Evolutionary conservation across 1,140 invertebrate species (phyloP).

Genomic region (Lordiphosa collinella): DNA sequence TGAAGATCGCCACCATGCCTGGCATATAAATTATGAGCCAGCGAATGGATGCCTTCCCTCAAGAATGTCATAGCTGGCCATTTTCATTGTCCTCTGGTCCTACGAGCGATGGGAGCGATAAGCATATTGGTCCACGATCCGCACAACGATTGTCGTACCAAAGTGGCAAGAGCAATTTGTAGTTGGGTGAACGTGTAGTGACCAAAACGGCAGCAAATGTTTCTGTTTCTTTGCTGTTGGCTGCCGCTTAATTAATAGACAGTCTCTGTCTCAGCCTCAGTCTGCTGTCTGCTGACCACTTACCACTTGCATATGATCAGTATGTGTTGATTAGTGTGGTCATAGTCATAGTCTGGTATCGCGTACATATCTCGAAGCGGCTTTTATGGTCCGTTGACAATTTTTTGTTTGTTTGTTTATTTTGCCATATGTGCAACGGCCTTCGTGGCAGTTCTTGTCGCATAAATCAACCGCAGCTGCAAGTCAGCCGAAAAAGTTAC

Average conservation of each 20-base stretch:
- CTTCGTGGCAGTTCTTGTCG: slow-evolving; percentile 59
- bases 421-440: slow-evolving; percentile 66
- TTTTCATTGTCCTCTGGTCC: slow-evolving; percentile 41
- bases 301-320: slow-evolving; percentile 74
- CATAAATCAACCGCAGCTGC: slow-evolving; percentile 65
- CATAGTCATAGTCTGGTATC: slow-evolving; percentile 22
- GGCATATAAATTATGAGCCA: slow-evolving; percentile 40
- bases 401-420: slow-evolving; percentile 27
- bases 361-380: slow-evolving; percentile 47
- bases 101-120: slow-evolving; percentile 42
- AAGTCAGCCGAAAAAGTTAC: slow-evolving; percentile 29
- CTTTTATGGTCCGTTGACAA: slow-evolving; percentile 64
- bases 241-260: slow-evolving; percentile 71
- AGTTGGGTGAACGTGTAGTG: slow-evolving; percentile 66
- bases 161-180: slow-evolving; percentile 77
- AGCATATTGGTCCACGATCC: slow-evolving; percentile 58
- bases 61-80: slow-evolving; percentile 37
- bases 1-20: slow-evolving; percentile 11
- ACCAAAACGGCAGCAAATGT: slow-evolving; percentile 67
- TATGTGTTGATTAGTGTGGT: slow-evolving; percentile 62
- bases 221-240: slow-evolving; percentile 19
- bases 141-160: slow-evolving; percentile 48
- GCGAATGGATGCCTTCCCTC: slow-evolving; percentile 13
- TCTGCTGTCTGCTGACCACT: slow-evolving; percentile 29
- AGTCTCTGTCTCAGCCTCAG: slow-evolving; percentile 28